phyloP scores from a whole-genome alignment of 2,113 vertebrate genomes.

The Dipodomys spectabilis region DNA sequence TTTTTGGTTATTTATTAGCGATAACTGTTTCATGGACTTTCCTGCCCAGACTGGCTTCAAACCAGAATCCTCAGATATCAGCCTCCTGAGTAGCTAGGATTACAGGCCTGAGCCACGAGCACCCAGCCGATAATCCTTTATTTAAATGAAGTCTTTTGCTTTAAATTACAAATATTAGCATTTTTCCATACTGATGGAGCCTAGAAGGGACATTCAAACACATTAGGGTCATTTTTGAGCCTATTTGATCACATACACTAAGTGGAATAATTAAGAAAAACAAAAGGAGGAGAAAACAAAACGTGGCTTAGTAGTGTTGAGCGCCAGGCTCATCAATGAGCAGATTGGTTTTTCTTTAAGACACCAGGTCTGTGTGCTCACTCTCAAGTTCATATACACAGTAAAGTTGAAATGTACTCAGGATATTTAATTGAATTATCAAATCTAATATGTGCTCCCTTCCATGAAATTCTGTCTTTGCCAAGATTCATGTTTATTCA shows the following conservation, averaged over 20 bases:
- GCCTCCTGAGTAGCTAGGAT: no score
- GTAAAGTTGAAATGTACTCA: slow-evolving; percentile 13
- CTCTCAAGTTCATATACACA: background rate
- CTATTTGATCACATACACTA: background rate
- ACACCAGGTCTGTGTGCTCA: background rate
- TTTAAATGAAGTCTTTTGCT: slow-evolving; percentile 16
- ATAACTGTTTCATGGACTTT: no score
- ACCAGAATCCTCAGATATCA: no score
- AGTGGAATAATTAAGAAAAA: background rate
- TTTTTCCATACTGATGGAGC: background rate
- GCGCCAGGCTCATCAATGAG: background rate
- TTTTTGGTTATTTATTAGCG: no score
- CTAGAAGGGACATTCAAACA: background rate
- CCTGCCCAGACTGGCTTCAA: no score
- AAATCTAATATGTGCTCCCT: background rate
- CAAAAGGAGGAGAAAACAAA: background rate
- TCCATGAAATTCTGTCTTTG: slow-evolving; percentile 8
- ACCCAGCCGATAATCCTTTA: background rate
- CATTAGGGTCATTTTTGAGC: background rate
- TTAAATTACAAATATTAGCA: background rate
- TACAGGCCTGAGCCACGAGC: no score
- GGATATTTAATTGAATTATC: slow-evolving; percentile 8
- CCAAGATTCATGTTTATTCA: slow-evolving; percentile 11
- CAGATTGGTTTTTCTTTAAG: background rate
- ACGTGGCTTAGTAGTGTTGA: background rate